A percentile compares a stretch with the other conserved stretches of the same genome.
phyloP scores from a whole-genome alignment of 2,797 vertebrate species.

The Xenentodon cancila region DNA sequence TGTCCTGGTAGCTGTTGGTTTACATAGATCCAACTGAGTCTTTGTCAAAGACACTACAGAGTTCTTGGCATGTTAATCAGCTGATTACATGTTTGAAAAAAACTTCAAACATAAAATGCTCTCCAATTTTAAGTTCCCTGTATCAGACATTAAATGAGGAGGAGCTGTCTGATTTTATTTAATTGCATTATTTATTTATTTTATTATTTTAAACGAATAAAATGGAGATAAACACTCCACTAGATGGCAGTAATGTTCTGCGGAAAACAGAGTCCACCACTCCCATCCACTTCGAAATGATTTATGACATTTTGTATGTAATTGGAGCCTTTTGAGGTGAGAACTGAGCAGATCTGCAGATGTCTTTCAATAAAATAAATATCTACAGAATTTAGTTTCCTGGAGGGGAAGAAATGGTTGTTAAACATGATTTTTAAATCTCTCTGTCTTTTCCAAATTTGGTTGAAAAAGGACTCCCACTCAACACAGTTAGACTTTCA shows the following conservation, averaged over 20 bases:
- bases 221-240: constrained; percentile 24
- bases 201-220: background rate
- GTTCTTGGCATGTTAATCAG: too few species aligned
- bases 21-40: too few species aligned
- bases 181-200: too few species aligned
- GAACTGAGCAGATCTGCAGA: constrained; percentile 23
- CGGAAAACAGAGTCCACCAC: constrained; percentile 33
- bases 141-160: too few species aligned
- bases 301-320: constrained; percentile 44
- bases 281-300: constrained; percentile 45
- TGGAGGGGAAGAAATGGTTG: constrained; percentile 13
- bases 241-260: constrained; percentile 78
- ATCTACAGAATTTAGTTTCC: constrained; percentile 20
- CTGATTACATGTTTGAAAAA: too few species aligned
- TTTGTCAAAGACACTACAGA: too few species aligned
- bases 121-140: too few species aligned
- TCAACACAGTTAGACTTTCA: constrained; percentile 13
- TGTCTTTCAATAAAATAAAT: constrained; percentile 35
- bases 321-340: constrained; percentile 20
- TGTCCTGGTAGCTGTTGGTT: too few species aligned
- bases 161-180: too few species aligned
- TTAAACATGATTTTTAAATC: constrained; percentile 33
- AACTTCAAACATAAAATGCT: too few species aligned
- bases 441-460: constrained; percentile 17
- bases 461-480: constrained; percentile 36